phyloP scores from a whole-genome alignment of 2,888 invertebrate genomes.

The Volucella zonaria region DNA sequence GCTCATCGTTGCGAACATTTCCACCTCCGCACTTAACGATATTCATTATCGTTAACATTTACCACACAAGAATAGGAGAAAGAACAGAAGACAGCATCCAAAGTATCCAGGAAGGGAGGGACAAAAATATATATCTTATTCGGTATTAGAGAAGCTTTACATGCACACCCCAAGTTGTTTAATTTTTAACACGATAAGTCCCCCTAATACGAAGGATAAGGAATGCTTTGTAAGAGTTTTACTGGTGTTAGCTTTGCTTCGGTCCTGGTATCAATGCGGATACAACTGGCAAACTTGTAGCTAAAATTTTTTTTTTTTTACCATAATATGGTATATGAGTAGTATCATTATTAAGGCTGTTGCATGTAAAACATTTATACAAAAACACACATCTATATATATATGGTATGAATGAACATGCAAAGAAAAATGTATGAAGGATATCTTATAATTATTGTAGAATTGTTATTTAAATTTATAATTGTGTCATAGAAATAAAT shows the following conservation, averaged over 20 bases:
- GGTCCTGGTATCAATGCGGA: constrained; percentile 16
- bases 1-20: constrained; percentile 40
- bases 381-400: neutral
- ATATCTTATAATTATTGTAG: too few relatives aligned
- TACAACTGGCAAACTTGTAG: constrained; percentile 6
- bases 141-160: neutral
- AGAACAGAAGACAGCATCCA: neutral
- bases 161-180: too few relatives aligned
- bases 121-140: constrained; percentile 17
- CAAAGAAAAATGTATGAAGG: too few relatives aligned
- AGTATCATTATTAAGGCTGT: constrained; percentile 31
- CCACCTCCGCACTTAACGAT: constrained; percentile 41
- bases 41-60: constrained; percentile 21
- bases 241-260: neutral
- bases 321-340: neutral
- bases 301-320: constrained; percentile 1
- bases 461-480: too few relatives aligned
- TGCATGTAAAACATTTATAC: constrained; percentile 19
- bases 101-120: neutral
- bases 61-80: neutral
- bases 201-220: too few relatives aligned
- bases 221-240: neutral
- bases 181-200: too few relatives aligned
- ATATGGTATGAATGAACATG: too few relatives aligned
- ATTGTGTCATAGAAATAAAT: too few relatives aligned